Base-by-base conservation (phyloP, 2,797 vertebrate species). In the Discoglossus pictus region DNA sequence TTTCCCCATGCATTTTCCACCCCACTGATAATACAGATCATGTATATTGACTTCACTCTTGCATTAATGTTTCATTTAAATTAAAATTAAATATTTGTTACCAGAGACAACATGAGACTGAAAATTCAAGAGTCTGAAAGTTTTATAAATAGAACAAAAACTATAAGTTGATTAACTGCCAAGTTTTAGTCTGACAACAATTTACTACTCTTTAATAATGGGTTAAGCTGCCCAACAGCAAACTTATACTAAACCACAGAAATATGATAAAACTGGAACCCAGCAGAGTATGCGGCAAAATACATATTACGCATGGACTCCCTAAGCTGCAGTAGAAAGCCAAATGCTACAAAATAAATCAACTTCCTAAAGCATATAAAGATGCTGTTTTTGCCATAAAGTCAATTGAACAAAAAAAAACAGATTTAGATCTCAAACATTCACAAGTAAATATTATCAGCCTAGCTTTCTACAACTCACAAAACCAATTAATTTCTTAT, bases 151-250 rank as follows among this genome's bases (percentile, higher is more conserved):
- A 51, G n/a, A 66, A 46, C 69, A 72, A 75, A 80, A 72, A 82
- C 73, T 75, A 79, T n/a, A 72, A 61, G 58, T 11, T 68, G 71
- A 66, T 79, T 80, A 81, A 81, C 60, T 74, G 78, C 79, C 83
- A 84, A 82, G 78, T 75, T 66, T 55, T 51, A 61, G 63, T 25
- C 60, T 73, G 24, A 60, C 61, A 73, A 74, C 74, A 73, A 66
- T 72, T 74, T 40, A 44, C 46, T 50, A 59, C 25, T 36, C 65
- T 67, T 53, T 67, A 59, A 70, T n/a, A n/a, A 70, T 34, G 50
- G 60, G 64, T 70, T 63, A 70, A 58, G 55, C 55, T 58, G 43
- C 51, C 59, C 68, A 64, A 51, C 42, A 36, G 61, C 38, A 55
- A 48, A 50, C 36, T 16, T 68, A 71, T 46, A 74, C 70, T 72